Evolutionary conservation across 2,888 invertebrate genomes (phyloP), one percentile per base, ranked within the genome.

Genomic region (Pandemis cinnamomeana): DNA sequence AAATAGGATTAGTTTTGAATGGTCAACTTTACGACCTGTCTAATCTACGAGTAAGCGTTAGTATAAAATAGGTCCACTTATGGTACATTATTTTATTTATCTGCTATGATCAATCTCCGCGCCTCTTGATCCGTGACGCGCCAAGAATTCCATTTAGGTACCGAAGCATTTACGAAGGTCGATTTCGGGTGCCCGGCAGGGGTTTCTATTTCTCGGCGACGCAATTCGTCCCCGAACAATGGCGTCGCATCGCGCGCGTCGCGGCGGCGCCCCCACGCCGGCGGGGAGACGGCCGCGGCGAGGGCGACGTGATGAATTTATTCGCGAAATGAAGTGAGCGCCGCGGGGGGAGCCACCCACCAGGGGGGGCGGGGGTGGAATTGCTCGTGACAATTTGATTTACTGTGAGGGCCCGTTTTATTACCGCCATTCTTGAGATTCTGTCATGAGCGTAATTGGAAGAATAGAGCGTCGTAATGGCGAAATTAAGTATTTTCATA

Each of bases 321-420:
- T 89, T 87, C 87, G 83, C 84, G 81, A 88, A 88, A 88, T 87
- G 83, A 89, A 88, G 87, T 85, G 87, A 83, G 87, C 82, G 63
- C 64, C 68, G 68, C 46, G 63, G 62, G 48, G 53, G 48, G 41
- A 27, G 42, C 62, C 71, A 15, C 48, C n/a, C 11, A 13, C 42
- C 42, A 55, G 42, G 61, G 7, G 20, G 36, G 66, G 44, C 2
- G 10, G 61, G 46, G 58, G 81, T 80, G 78, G 80, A 84, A 85
- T 85, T 81, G 82, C 78, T 80, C 78, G 77, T 79, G 79, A 79
- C 80, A 80, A 81, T 82, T 81, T 81, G 66, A 81, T 80, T 80
- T 79, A 72, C 63, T 62, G 72, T 63, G 69, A 70, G 69, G 68
- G 71, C 60, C 44, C 58, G 64, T 69, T 58, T 72, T 67, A 72